Conservation (phyloP, 2,888 invertebrate species). For the Lamproptera curius region DNA sequence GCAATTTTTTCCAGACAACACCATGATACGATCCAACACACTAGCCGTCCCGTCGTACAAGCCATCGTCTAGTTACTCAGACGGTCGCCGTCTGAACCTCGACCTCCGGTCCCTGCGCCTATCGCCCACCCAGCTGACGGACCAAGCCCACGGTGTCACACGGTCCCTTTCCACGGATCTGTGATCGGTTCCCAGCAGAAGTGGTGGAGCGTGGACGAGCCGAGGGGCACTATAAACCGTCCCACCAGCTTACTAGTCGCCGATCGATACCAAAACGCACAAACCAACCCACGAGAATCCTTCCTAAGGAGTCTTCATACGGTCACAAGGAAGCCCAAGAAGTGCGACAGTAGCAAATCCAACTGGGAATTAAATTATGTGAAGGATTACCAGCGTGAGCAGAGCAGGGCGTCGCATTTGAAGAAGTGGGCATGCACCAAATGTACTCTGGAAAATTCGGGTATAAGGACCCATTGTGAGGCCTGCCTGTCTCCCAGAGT, state of each 20-base stretch:
- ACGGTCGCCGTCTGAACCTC: constrained; percentile 56
- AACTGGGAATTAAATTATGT: constrained; percentile 73
- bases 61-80: constrained; percentile 57
- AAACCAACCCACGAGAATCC: constrained; percentile 57
- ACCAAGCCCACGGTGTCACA: constrained; percentile 71
- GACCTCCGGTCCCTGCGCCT: constrained; percentile 60
- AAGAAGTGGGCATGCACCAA: constrained; percentile 84
- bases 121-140: constrained; percentile 60
- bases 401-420: constrained; percentile 59
- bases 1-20: constrained; percentile 71
- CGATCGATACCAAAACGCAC: constrained; percentile 56
- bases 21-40: constrained; percentile 74
- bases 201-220: constrained; percentile 74
- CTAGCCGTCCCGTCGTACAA: constrained; percentile 72
- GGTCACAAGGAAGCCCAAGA: constrained; percentile 68
- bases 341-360: constrained; percentile 63
- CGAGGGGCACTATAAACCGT: constrained; percentile 64
- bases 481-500: constrained; percentile 85
- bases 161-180: constrained; percentile 82
- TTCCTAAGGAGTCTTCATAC: constrained; percentile 67
- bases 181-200: constrained; percentile 74
- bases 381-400: constrained; percentile 67
- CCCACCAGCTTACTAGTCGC: constrained; percentile 80
- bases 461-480: constrained; percentile 82
- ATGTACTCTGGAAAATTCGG: constrained; percentile 86